Evolutionary conservation across 2,113 vertebrate genomes (phyloP).

Genomic region (Poecile atricapillus): DNA sequence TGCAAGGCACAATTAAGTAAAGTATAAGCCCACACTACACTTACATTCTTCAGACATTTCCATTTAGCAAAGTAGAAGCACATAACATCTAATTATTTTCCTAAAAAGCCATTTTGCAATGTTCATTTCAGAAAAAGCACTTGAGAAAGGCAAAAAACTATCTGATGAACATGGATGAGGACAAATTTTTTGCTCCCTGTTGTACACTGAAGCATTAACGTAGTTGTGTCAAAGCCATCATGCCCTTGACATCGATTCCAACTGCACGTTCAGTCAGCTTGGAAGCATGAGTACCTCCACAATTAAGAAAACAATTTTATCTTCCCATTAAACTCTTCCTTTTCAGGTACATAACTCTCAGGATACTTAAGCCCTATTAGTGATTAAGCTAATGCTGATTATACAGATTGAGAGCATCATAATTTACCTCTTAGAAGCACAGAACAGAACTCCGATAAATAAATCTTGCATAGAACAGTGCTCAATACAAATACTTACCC

Average conservation of each 20-base stretch:
- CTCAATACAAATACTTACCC: slow-evolving; percentile 82
- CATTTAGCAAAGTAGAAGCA: neutral
- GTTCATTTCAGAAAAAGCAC: neutral
- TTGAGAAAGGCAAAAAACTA: neutral
- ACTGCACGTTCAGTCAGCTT: neutral
- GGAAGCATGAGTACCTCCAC: neutral
- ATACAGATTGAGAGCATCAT: neutral
- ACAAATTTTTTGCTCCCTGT: neutral
- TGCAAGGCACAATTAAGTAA: neutral
- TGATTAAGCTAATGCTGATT: neutral
- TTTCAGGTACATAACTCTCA: neutral
- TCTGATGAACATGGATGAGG: neutral
- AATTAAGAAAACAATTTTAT: neutral
- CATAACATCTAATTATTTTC: neutral
- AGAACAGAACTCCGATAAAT: neutral
- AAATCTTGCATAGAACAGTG: neutral
- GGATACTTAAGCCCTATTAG: neutral
- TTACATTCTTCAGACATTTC: neutral
- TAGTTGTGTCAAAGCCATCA: neutral
- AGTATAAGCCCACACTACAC: neutral
- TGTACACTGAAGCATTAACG: neutral
- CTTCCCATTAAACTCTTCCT: neutral
- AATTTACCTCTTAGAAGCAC: neutral
- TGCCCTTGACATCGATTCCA: neutral
- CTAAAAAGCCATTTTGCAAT: neutral